Evolutionary conservation across 2,113 vertebrate genomes (phyloP), one percentile per base, ranked within the genome.

Genomic region (Sphaerodactylus townsendi): DNA sequence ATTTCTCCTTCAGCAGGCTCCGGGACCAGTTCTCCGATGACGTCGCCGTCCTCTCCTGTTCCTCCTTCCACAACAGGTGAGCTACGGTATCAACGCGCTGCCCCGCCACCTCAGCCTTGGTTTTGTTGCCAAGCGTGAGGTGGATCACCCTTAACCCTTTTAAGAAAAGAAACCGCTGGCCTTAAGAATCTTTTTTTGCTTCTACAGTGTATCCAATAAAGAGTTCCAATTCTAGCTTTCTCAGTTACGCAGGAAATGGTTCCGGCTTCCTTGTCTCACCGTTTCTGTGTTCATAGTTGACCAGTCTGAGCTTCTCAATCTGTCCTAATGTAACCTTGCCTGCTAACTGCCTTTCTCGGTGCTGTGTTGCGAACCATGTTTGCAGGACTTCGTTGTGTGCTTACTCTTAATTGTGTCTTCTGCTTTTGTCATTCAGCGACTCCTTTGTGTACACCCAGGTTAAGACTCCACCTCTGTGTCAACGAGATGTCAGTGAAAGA

Each of bases 21-120:
- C 90, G 98, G 98, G 92, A 97, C 98, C 59, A 99, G 99, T 93
- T 99, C 99, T 33, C 98, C 99, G 72, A 97, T 97, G 70, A 99
- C 98, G 10, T 99, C 98, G 37, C 99, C 99, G 1, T 99, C 99
- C 11, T 99, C 98, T 30, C 99, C 99, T 23, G 98, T 97, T 35
- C 98, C 98, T 0, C 97, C 97, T 8, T 96, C 97, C 41, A 97
- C 96, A 84, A 93, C 98, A 97, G 99, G 99, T 99, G 94, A 39
- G 96, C 94, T 77, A 25, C 72, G 85, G 28, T 77, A 62, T 77
- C 44, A 14, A 48, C 79, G 14, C 10, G 37, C 9, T 81, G 30
- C 88, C 66, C 75, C 33, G 83, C 71, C 79, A 72, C 37, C 69
- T 35, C 4, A 69, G 37, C 21, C 14, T 64, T 44, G 37, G 19